Base-by-base conservation (phyloP, 2,797 vertebrate species). In the Limosa lapponica region DNA sequence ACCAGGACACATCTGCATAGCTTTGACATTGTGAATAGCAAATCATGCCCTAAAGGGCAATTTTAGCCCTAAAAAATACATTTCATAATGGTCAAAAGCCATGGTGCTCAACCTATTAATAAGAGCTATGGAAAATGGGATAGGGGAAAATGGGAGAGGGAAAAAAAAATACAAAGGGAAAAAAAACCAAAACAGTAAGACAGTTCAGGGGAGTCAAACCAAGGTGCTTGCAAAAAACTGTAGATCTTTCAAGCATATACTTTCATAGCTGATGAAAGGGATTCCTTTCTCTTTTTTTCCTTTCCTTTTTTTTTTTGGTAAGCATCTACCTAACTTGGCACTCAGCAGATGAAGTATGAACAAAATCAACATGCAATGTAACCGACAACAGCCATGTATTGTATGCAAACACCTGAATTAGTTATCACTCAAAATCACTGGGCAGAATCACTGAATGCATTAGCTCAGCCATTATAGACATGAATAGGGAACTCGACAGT, bases 21-120 rank as follows among this genome's bases (percentile, higher is more conserved):
- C n/a, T 89, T 30, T 81, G 59, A 85, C 73, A 57, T 37, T 30
- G 18, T 55, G 32, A 71, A 75, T 24, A 83, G 48, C 18, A 89
- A 93, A 89, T 82, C 28, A 25, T 48, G n/a, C 39, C 71, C 64
- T 67, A 43, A 71, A 82, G 74, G 43, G n/a, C 52, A 80, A 82
- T 71, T 80, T 71, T 77, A 93, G 30, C 27, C 37, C 48, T 57
- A 80, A 77, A 82, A 54, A n/a, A 49, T 5, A 69, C 9, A 58
- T 82, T 84, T 51, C 34, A 28, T 48, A 6, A 36, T 20, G 43
- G 46, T 16, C 52, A 85, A 87, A 59, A n/a, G 16, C 36, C 17
- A 13, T 16, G 12, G 17, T 44, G 17, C 8, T 59, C 66, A 66
- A n/a, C 4, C 14, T 66, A 34, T 59, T 87, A 90, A 81, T 34